phyloP scores from a whole-genome alignment of 1,140 invertebrate genomes.

The Coelopa frigida region DNA sequence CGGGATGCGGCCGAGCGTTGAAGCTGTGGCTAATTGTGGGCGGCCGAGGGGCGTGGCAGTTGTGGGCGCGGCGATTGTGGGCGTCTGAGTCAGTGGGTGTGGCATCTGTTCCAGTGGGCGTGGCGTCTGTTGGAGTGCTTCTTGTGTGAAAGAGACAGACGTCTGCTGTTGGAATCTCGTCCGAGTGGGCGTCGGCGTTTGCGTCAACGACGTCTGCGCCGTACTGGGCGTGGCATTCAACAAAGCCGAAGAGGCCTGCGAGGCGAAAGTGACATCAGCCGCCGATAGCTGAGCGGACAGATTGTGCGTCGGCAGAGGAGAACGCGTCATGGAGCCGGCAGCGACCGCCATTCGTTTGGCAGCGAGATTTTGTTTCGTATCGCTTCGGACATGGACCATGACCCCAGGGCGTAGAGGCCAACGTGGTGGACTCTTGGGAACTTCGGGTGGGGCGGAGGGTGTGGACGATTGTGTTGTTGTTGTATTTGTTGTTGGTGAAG shows the following conservation, averaged over 20 bases:
- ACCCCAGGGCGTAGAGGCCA: constrained; percentile 85
- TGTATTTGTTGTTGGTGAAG: constrained; percentile 2
- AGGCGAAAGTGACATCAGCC: constrained; percentile 12
- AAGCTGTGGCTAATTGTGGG: no score
- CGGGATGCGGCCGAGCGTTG: no score
- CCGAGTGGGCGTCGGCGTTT: constrained; percentile 3
- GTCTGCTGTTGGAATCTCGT: no score
- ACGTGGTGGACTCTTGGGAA: constrained; percentile 60
- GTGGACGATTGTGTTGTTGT: constrained; percentile 10
- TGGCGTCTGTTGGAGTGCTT: no score
- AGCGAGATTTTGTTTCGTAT: constrained; percentile 50
- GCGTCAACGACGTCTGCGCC: constrained; percentile 13
- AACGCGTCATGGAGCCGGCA: no score
- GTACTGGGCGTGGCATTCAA: constrained; percentile 18
- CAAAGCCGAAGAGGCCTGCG: constrained; percentile 20
- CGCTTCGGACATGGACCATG: constrained; percentile 69
- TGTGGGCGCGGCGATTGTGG: no score
- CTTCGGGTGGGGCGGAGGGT: not conserved
- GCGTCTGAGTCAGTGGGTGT: no score
- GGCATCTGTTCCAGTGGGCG: not conserved
- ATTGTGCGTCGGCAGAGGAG: constrained; percentile 10
- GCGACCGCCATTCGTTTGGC: constrained; percentile 38
- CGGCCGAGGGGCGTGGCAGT: no score
- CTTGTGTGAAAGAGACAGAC: no score
- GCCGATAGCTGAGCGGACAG: constrained; percentile 11